These are phyloP conservation scores for Drosophila ambigua DNA, from an alignment of 1,140 invertebrate species.

Conservation along the genomic window DNA sequence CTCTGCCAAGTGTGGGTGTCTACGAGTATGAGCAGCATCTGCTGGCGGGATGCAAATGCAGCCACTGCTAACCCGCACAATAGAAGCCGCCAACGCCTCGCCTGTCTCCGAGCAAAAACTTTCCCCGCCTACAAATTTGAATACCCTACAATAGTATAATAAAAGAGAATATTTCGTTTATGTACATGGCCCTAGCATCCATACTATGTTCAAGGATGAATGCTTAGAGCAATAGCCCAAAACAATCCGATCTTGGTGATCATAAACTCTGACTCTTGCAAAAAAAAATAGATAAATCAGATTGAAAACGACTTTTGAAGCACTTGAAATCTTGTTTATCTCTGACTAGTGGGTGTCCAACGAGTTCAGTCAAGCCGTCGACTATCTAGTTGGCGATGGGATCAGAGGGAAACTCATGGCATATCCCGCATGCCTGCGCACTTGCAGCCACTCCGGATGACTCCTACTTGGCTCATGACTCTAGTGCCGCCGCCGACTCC, in stretches of 20 bases:
- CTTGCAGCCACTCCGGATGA: conserved; percentile 68
- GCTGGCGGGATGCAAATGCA: conserved; percentile 79
- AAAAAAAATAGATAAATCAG: too few species aligned
- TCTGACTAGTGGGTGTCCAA: too few species aligned
- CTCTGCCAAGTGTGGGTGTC: not conserved
- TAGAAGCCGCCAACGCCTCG: conserved; percentile 56
- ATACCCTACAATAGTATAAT: not conserved
- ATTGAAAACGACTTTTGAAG: too few species aligned
- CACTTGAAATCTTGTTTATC: too few species aligned
- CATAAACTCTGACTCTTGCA: too few species aligned
- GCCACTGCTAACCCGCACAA: conserved; percentile 63
- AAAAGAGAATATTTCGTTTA: not conserved
- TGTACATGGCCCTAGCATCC: too few species aligned
- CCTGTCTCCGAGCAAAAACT: conserved; percentile 5
- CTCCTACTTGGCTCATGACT: conserved; percentile 46
- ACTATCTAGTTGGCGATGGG: not conserved
- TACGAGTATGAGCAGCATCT: conserved; percentile 61
- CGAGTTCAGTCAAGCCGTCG: too few species aligned
- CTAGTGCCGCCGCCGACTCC: not conserved
- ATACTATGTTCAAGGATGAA: too few species aligned
- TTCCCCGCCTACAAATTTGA: conserved; percentile 15
- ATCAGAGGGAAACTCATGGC: conserved; percentile 21
- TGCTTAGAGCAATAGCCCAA: too few species aligned
- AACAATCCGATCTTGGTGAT: too few species aligned
- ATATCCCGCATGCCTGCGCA: conserved; percentile 64